These are phyloP conservation scores for Phasia obesa DNA, from an alignment of 2,888 invertebrate genomes.

Conservation along the genomic window DNA sequence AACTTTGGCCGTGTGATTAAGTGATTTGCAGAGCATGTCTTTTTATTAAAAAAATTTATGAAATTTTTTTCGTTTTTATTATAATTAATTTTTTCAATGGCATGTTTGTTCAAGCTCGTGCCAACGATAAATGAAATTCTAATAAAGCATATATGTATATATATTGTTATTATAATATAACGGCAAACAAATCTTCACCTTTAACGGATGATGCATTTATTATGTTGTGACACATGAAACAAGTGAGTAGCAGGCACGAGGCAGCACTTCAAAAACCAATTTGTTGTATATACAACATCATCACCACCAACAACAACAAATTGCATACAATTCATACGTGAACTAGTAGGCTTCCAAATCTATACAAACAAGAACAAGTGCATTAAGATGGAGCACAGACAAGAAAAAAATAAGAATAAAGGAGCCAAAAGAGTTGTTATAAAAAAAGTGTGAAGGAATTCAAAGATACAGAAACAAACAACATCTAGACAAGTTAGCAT, in stretches of 20 bases:
- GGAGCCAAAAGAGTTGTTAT: conserved; percentile 23
- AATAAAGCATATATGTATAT: background rate
- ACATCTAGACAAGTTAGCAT: conserved; percentile 33
- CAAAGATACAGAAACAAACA: conserved; percentile 39
- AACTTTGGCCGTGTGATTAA: too few relatives aligned
- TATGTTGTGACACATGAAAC: conserved; percentile 42
- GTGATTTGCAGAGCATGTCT: too few relatives aligned
- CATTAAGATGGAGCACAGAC: conserved; percentile 9
- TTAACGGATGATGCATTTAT: conserved; percentile 51
- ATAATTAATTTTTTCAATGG: background rate
- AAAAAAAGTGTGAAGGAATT: conserved; percentile 59
- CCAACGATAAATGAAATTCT: background rate
- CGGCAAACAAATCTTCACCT: background rate
- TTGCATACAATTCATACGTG: conserved; percentile 47
- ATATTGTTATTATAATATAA: background rate
- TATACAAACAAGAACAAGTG: conserved; percentile 30
- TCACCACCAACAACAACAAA: conserved; percentile 12
- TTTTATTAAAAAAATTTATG: too few relatives aligned
- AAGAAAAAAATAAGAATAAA: background rate
- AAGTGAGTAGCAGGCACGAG: conserved; percentile 46
- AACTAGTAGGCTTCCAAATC: conserved; percentile 15
- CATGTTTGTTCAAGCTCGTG: background rate
- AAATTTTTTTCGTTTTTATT: background rate
- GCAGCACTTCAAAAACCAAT: conserved; percentile 60
- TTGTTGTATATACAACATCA: conserved; percentile 48